phyloP scores from a whole-genome alignment of 2,113 vertebrate genomes.

The Muntiacus reevesi region DNA sequence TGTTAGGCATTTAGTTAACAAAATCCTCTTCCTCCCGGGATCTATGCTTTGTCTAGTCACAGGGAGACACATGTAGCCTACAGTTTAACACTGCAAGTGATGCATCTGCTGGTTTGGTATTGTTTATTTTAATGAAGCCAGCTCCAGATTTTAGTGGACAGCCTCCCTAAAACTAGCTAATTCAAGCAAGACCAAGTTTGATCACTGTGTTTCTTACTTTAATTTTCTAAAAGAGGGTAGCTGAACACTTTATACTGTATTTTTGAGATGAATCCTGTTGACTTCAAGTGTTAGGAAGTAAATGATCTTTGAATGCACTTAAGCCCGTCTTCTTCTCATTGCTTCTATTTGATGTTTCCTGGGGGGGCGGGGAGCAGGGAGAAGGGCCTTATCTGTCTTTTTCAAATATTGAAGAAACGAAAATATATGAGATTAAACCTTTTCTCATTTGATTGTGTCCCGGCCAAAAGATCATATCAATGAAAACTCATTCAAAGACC shows the following conservation, averaged over 20 bases:
- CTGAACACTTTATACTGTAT: conserved; percentile 5
- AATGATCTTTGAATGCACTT: conserved; percentile 31
- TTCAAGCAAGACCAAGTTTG: neutral
- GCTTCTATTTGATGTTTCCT: conserved; percentile 38
- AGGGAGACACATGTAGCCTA: conserved; percentile 37
- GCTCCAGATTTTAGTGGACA: conserved; percentile 13
- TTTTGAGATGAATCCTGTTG: neutral
- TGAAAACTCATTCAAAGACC: conserved; percentile 74
- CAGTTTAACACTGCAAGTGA: neutral
- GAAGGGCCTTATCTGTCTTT: conserved; percentile 53
- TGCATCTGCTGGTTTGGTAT: neutral
- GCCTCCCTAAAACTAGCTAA: conserved; percentile 49
- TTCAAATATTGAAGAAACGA: conserved; percentile 65
- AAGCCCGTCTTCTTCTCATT: neutral
- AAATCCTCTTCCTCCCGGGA: conserved; percentile 74
- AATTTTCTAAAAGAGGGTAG: conserved; percentile 40
- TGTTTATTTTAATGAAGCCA: neutral
- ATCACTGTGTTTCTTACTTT: conserved; percentile 35
- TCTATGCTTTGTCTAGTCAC: conserved; percentile 64
- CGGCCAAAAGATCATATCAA: conserved; percentile 78
- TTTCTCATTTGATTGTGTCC: conserved; percentile 67
- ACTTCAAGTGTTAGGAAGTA: conserved; percentile 50
- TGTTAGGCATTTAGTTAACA: conserved; percentile 83
- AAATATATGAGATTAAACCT: conserved; percentile 69
- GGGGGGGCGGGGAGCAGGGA: neutral